Evolutionary conservation across 2,888 invertebrate species (phyloP).

Genomic region (Sminthurinus aureus): DNA sequence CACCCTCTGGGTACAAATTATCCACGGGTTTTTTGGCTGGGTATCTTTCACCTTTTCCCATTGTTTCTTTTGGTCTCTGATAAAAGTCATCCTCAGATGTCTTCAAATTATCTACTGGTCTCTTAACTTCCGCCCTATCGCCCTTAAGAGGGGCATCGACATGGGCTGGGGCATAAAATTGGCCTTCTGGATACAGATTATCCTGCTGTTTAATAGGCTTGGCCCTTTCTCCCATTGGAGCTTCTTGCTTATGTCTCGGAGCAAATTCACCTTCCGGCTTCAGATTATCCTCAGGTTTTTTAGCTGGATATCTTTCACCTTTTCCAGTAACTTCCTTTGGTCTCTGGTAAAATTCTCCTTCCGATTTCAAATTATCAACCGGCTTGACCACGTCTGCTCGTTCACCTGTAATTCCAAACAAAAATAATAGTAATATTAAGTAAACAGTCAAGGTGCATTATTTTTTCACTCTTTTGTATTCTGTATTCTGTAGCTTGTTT

Average conservation of each 20-base stretch:
- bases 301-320: slow-evolving; percentile 57
- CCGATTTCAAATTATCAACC: slow-evolving; percentile 65
- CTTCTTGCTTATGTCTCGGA: slow-evolving; percentile 61
- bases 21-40: slow-evolving; percentile 61
- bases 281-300: slow-evolving; percentile 66
- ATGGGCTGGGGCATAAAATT: slow-evolving; percentile 59
- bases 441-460: too few relatives aligned
- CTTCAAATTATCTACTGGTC: slow-evolving; percentile 71
- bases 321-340: slow-evolving; percentile 58
- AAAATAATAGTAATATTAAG: background rate
- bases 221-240: slow-evolving; percentile 61
- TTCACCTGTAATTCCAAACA: slow-evolving; percentile 13
- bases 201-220: slow-evolving; percentile 65
- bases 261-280: slow-evolving; percentile 67
- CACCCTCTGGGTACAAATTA: slow-evolving; percentile 62
- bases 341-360: slow-evolving; percentile 66
- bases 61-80: slow-evolving; percentile 66
- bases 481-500: background rate
- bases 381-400: slow-evolving; percentile 59
- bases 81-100: slow-evolving; percentile 62
- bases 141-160: slow-evolving; percentile 33
- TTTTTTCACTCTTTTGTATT: background rate
- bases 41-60: slow-evolving; percentile 63
- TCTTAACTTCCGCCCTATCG: slow-evolving; percentile 59
- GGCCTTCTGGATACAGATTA: slow-evolving; percentile 65